phyloP scores from a whole-genome alignment of 2,888 invertebrate species.

The Andrena marginata region DNA sequence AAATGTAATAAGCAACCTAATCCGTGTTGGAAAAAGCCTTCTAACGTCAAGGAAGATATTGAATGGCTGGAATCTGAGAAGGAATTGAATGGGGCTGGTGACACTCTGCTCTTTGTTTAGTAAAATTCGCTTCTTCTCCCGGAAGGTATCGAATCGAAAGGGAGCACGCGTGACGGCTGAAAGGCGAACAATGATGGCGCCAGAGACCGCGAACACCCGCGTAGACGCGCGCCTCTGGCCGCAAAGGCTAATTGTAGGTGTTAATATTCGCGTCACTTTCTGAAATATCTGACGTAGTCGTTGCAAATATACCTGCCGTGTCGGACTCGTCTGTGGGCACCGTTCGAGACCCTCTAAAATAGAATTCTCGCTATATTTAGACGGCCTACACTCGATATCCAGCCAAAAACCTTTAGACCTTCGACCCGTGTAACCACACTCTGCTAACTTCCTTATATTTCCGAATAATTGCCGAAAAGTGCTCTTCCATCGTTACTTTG shows the following conservation, averaged over 20 bases:
- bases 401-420: slow-evolving; percentile 81
- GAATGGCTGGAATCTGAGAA: background rate
- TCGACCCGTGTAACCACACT: slow-evolving; percentile 67
- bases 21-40: background rate
- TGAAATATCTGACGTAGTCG: slow-evolving; percentile 77
- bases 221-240: slow-evolving; percentile 24
- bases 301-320: slow-evolving; percentile 74
- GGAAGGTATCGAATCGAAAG: slow-evolving; percentile 7
- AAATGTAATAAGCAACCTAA: background rate
- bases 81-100: too few species aligned
- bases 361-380: slow-evolving; percentile 83
- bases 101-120: background rate
- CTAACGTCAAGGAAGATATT: background rate
- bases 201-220: slow-evolving; percentile 9
- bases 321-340: slow-evolving; percentile 72
- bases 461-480: background rate
- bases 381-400: slow-evolving; percentile 83
- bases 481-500: background rate
- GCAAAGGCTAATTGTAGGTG: slow-evolving; percentile 70
- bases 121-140: background rate
- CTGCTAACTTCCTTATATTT: slow-evolving; percentile 66
- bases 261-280: slow-evolving; percentile 78
- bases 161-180: background rate
- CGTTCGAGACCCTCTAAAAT: slow-evolving; percentile 76
- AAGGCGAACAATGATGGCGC: slow-evolving; percentile 10